These are phyloP conservation scores for Tachina lurida DNA, from an alignment of 2,888 invertebrate species.

Conservation along the genomic window DNA sequence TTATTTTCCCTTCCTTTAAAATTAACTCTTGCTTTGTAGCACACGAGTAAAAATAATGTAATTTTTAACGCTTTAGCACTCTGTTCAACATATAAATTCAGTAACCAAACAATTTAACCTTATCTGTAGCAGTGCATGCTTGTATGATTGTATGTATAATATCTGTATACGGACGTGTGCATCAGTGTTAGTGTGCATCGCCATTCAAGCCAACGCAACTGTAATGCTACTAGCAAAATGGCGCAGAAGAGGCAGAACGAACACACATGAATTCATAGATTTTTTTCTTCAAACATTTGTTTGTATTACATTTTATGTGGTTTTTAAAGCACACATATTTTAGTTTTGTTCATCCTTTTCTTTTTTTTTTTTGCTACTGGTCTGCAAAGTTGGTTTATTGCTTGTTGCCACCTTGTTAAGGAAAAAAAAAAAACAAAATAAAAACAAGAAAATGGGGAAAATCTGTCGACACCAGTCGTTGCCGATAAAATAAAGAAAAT, in stretches of 20 bases:
- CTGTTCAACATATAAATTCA: conserved; percentile 27
- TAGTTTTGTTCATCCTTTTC: neutral
- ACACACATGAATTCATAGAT: neutral
- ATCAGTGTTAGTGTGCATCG: neutral
- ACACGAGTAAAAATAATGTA: conserved; percentile 33
- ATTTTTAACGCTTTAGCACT: conserved; percentile 37
- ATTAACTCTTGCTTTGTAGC: neutral
- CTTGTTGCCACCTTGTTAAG: conserved; percentile 63
- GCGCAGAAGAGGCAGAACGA: neutral
- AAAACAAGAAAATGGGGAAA: conserved; percentile 1
- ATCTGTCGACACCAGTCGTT: conserved; percentile 51
- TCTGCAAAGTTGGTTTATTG: conserved; percentile 57
- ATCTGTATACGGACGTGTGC: neutral
- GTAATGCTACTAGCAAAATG: conserved; percentile 2
- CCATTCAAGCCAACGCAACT: conserved; percentile 6
- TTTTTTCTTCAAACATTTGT: conserved; percentile 44
- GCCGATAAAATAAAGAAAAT: conserved; percentile 40
- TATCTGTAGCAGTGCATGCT: neutral
- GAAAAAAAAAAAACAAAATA: neutral
- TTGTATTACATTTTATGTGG: conserved; percentile 59
- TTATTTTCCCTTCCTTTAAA: too few relatives aligned
- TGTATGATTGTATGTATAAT: neutral
- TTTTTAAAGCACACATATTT: conserved; percentile 55
- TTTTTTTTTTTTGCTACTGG: conserved; percentile 23
- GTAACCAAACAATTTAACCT: conserved; percentile 43